phyloP scores from a whole-genome alignment of 1,140 invertebrate species.

The Drosophila ohnishii region DNA sequence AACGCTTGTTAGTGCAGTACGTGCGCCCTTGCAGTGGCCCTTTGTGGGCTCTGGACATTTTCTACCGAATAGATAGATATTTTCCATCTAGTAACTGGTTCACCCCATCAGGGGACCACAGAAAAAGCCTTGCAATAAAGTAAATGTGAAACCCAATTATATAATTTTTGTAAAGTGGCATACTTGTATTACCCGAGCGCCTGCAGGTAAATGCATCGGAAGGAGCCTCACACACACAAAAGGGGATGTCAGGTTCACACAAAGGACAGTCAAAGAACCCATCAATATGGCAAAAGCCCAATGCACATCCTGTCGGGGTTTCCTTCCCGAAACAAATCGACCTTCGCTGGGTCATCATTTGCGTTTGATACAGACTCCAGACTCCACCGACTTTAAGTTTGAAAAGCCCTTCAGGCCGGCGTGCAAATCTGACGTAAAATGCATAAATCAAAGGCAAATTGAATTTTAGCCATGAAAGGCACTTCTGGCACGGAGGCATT shows the following conservation, averaged over 20 bases:
- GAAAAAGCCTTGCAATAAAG: neutral
- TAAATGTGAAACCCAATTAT: neutral
- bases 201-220: neutral
- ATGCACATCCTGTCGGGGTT: neutral
- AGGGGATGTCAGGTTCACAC: slow-evolving; percentile 7
- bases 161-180: neutral
- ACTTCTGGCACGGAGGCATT: slow-evolving; percentile 42
- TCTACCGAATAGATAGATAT: neutral
- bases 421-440: slow-evolving; percentile 64
- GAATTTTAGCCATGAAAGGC: slow-evolving; percentile 68
- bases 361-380: slow-evolving; percentile 30
- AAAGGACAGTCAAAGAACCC: neutral
- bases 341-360: slow-evolving; percentile 16
- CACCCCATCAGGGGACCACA: neutral
- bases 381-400: slow-evolving; percentile 50
- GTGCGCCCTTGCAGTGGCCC: neutral
- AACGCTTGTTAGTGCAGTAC: neutral
- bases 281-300: no score
- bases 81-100: neutral
- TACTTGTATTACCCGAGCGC: no score
- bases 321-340: neutral
- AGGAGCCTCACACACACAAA: neutral
- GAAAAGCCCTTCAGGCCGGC: slow-evolving; percentile 39
- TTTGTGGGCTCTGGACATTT: neutral
- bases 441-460: slow-evolving; percentile 79